Evolutionary conservation across 2,113 vertebrate genomes (phyloP).

Genomic region (Colius striatus): DNA sequence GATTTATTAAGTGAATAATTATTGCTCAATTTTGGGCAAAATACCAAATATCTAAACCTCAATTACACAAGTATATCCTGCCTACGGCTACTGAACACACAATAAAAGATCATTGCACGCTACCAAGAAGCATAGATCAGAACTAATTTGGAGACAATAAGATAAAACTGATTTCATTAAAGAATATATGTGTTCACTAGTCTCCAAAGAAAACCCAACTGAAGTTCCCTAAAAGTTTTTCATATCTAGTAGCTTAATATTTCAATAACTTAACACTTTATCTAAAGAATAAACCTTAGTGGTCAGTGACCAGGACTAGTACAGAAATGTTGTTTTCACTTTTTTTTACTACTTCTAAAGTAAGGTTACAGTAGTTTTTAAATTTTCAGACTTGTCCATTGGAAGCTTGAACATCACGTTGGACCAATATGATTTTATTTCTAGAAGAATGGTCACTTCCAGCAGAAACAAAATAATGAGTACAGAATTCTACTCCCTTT

Average conservation of each 20-base stretch:
- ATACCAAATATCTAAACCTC: background rate
- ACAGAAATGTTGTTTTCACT: background rate
- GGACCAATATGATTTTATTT: background rate
- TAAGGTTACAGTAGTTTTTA: background rate
- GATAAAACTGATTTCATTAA: background rate
- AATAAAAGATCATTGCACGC: background rate
- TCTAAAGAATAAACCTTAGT: background rate
- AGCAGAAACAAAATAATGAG: background rate
- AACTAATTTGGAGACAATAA: background rate
- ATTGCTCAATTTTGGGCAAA: background rate
- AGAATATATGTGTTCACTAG: fast-evolving
- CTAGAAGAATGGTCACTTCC: background rate
- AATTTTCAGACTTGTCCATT: background rate
- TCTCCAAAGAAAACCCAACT: background rate
- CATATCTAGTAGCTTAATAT: background rate
- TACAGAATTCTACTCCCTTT: background rate
- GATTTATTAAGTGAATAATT: background rate
- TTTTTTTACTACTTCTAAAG: background rate
- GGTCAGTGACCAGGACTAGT: background rate
- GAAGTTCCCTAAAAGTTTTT: background rate
- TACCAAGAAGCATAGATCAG: background rate
- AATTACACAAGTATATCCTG: background rate
- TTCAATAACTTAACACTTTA: background rate
- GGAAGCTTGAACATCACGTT: background rate
- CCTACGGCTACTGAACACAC: background rate